Evolutionary conservation across 1,140 invertebrate species (phyloP).

Genomic region (Eriosoma lanigerum): DNA sequence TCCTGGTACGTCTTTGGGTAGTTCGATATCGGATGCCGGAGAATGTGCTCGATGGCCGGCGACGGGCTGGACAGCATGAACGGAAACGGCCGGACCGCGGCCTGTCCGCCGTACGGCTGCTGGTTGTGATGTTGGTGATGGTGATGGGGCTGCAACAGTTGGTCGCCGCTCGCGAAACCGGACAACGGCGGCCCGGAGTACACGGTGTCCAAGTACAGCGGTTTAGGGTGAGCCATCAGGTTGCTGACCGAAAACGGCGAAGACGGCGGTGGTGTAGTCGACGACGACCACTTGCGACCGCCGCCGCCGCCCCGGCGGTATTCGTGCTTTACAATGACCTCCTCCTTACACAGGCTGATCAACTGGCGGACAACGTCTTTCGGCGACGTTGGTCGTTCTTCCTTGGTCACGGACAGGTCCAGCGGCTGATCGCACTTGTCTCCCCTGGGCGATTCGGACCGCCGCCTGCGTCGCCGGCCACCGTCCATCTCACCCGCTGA

Average conservation of each 20-base stretch:
- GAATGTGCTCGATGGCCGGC: conserved; percentile 32
- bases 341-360: conserved; percentile 53
- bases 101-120: conserved; percentile 57
- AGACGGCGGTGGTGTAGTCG: conserved; percentile 63
- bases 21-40: conserved; percentile 61
- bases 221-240: conserved; percentile 77
- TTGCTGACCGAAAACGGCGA: conserved; percentile 67
- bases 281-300: conserved; percentile 55
- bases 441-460: background rate
- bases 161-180: conserved; percentile 59
- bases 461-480: background rate
- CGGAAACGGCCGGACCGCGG: conserved; percentile 65
- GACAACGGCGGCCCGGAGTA: conserved; percentile 65
- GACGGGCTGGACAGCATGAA: conserved; percentile 66
- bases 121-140: conserved; percentile 2
- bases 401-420: conserved; percentile 55
- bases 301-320: background rate
- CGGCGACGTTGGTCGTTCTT: conserved; percentile 27
- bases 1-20: conserved; percentile 58
- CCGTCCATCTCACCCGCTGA: background rate
- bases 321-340: background rate
- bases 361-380: conserved; percentile 59
- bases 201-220: conserved; percentile 73
- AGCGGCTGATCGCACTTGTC: conserved; percentile 51
- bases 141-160: background rate